Evolutionary conservation across 2,797 vertebrate species (phyloP).

Genomic region (Thamnophis elegans): DNA sequence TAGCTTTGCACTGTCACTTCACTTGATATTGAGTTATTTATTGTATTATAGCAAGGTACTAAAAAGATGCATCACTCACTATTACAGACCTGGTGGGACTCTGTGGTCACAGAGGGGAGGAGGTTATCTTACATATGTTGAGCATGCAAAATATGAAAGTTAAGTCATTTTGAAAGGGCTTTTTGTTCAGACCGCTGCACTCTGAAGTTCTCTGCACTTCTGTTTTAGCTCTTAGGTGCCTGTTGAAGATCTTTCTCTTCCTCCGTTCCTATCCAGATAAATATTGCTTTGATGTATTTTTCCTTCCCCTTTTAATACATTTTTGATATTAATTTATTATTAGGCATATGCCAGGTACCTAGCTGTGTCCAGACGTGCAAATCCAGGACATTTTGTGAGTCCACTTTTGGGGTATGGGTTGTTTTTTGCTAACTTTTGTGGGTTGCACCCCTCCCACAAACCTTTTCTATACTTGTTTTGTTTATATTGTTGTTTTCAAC

Average conservation of each 20-base stretch:
- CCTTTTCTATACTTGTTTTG: background rate
- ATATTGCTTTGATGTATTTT: background rate
- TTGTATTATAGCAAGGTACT: background rate
- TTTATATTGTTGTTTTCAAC: background rate
- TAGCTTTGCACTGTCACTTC: background rate
- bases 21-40: background rate
- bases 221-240: background rate
- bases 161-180: background rate
- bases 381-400: background rate
- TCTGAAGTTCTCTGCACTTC: background rate
- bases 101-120: background rate
- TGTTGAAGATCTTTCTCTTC: background rate
- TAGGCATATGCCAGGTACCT: background rate
- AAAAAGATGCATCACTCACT: background rate
- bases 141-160: background rate
- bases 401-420: background rate
- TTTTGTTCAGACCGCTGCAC: background rate
- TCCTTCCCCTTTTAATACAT: background rate
- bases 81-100: background rate
- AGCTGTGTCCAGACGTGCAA: background rate
- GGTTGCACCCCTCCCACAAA: background rate
- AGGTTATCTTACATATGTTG: background rate
- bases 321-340: background rate
- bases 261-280: background rate
- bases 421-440: background rate